phyloP scores from a whole-genome alignment of 2,797 vertebrate species.

The Mormyrops boulengeri region DNA sequence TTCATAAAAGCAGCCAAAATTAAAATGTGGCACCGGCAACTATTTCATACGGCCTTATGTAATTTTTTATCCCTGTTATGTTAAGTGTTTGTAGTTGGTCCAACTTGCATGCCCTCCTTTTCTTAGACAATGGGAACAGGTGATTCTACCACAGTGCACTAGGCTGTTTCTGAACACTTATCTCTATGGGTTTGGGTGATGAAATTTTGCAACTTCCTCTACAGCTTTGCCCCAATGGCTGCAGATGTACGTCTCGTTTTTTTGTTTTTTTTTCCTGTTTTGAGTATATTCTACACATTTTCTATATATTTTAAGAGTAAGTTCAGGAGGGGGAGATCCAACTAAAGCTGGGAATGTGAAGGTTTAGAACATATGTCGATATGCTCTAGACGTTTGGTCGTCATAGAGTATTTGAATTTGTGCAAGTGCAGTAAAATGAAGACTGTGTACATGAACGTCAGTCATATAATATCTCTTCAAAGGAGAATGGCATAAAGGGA shows the following conservation, averaged over 20 bases:
- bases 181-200: not conserved
- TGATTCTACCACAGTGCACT: not conserved
- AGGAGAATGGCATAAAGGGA: not conserved
- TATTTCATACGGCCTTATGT: not conserved
- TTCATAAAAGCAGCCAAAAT: not conserved
- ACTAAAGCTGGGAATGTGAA: not conserved
- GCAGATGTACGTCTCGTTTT: not conserved
- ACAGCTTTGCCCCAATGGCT: not conserved
- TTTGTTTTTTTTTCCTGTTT: not conserved
- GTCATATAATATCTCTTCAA: not conserved
- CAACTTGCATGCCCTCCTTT: not conserved
- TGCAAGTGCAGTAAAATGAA: not conserved
- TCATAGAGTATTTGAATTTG: not conserved
- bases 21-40: not conserved
- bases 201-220: not conserved
- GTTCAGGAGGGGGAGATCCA: not conserved
- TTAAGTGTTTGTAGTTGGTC: not conserved
- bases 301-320: not conserved
- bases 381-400: not conserved
- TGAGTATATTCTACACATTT: not conserved
- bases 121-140: not conserved
- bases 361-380: not conserved
- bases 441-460: not conserved
- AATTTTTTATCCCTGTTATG: not conserved
- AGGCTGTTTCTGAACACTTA: not conserved